phyloP scores from a whole-genome alignment of 2,113 vertebrate genomes.

The Spea multiplicata region DNA sequence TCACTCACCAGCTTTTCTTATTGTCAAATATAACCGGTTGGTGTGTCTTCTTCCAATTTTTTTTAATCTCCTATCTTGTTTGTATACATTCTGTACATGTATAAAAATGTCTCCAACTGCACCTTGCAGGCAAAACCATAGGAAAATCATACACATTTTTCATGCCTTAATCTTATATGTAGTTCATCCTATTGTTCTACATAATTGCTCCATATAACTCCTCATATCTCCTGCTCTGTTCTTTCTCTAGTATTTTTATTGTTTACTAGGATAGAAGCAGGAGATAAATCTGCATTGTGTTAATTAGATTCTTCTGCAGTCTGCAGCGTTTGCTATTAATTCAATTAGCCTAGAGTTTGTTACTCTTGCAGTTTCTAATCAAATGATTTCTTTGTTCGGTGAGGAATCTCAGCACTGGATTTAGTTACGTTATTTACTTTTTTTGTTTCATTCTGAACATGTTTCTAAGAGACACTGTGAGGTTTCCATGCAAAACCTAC shows the following conservation, averaged over 20 bases:
- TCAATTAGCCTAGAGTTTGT: slow-evolving; percentile 46
- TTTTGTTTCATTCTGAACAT: not conserved
- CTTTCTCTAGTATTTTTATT: slow-evolving; percentile 25
- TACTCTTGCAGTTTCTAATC: slow-evolving; percentile 47
- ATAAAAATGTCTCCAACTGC: slow-evolving; percentile 6
- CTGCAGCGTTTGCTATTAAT: slow-evolving; percentile 48
- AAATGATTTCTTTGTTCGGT: slow-evolving; percentile 45
- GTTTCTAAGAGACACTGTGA: no score
- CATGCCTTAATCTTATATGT: slow-evolving; percentile 16
- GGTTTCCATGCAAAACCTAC: no score
- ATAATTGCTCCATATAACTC: slow-evolving; percentile 17
- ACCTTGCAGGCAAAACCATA: slow-evolving; percentile 1
- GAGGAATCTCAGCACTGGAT: slow-evolving; percentile 21
- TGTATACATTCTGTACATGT: no score
- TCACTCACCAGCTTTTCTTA: no score
- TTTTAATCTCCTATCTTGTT: no score
- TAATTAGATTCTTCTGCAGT: slow-evolving; percentile 48
- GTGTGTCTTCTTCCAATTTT: no score
- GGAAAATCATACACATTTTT: not conserved
- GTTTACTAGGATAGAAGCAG: slow-evolving; percentile 31
- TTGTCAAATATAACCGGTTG: no score
- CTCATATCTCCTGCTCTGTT: slow-evolving; percentile 17
- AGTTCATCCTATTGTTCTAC: slow-evolving; percentile 8
- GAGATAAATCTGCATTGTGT: slow-evolving; percentile 47
- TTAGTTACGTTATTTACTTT: slow-evolving; percentile 12